Base-by-base conservation (phyloP, 2,113 vertebrate species). In the Triplophysa siluroides region DNA sequence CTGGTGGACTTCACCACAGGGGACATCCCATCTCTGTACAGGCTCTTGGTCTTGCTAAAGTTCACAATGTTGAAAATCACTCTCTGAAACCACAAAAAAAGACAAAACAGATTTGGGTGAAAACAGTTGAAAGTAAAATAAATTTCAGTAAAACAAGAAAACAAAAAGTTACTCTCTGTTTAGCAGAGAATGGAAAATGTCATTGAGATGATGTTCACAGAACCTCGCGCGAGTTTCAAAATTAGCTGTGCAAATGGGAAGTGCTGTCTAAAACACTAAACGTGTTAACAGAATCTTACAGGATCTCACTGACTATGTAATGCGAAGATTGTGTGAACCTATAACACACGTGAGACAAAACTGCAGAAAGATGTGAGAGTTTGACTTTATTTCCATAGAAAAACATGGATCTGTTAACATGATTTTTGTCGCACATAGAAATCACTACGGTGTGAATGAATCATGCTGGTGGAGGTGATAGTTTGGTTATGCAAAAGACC, bases 41-140 rank as follows among this genome's bases (percentile, higher is more conserved):
- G 94, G 87, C 98, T 99, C 91, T 98, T 99, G 78, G 97, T 99
- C 92, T 99, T 99, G 84, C 97, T 98, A 92, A 98, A 99, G 94
- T 99, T 99, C 84, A 99, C 97, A 1, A 99, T 93, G 72, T 98
- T 98, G 91, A 99, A 99, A 90, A 98, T 98, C 24, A 98, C 95
- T 82, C 97, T 96, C 98, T 99, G 91, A 78, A 93, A 94, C 63
- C 90, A 76, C 87, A 86, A 26, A 79, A 21, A 86, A 8, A 3
- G 43, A 13, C 23, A n/a, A 33, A 19, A 74, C 13, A 77, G 23
- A 70, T 61, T 73, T 58, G 47, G 23, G 41, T 54, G 45, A 33
- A 54, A 83, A 61, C 54, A 18, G 26, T 6, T 7, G 14, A 50
- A 56, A 71, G 14, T 23, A 12, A 50, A 58, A 23, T 72, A 60